Evolutionary conservation across 2,888 invertebrate genomes (phyloP).

Genomic region (Drosophila diplacantha): DNA sequence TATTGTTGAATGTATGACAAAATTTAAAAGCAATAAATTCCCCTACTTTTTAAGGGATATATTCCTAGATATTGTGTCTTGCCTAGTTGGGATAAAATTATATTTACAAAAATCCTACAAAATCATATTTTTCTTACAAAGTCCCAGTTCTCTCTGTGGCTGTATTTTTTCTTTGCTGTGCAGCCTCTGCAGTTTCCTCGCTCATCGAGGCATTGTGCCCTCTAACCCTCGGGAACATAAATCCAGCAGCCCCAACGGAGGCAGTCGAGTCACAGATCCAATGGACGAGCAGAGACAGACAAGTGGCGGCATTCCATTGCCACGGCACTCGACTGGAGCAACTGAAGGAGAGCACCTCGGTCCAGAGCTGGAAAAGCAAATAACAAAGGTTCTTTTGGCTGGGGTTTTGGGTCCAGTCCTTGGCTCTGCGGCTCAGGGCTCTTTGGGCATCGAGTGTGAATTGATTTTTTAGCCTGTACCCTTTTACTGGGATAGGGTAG

Average conservation of each 20-base stretch:
- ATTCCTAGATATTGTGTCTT: not conserved
- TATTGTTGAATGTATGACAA: not conserved
- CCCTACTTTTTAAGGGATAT: too few species aligned
- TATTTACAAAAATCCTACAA: not conserved
- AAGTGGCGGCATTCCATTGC: constrained; percentile 73
- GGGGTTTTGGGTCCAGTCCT: constrained; percentile 22
- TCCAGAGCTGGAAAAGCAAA: constrained; percentile 56
- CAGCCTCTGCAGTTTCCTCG: constrained; percentile 25
- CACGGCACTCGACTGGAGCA: constrained; percentile 54
- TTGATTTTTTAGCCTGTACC: constrained; percentile 64
- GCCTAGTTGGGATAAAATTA: not conserved
- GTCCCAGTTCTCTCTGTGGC: not conserved
- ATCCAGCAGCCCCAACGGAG: constrained; percentile 57
- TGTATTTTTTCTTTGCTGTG: not conserved
- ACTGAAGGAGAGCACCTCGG: constrained; percentile 23
- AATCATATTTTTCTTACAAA: not conserved
- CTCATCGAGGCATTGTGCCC: constrained; percentile 68
- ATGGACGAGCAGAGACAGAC: constrained; percentile 53
- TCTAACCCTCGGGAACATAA: constrained; percentile 72
- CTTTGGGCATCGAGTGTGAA: constrained; percentile 69
- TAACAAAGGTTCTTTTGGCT: constrained; percentile 50
- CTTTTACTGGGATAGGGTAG: too few species aligned
- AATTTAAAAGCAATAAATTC: not conserved
- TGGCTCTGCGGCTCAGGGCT: constrained; percentile 16
- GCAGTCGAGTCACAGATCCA: constrained; percentile 38